Base-by-base conservation (phyloP, 2,888 invertebrate species). In the Podotricha telesiphe region DNA sequence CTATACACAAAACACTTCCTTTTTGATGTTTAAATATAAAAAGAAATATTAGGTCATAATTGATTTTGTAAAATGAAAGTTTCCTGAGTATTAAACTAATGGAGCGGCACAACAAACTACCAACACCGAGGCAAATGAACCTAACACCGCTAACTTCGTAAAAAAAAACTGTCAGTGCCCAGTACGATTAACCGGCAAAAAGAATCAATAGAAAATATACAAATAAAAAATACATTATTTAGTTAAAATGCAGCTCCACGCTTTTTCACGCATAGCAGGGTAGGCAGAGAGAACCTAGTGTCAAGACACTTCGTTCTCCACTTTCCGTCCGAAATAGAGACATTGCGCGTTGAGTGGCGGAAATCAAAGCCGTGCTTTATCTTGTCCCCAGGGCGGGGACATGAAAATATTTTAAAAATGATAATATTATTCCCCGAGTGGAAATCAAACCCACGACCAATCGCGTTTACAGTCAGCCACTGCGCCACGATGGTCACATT, bases 91-190 rank as follows among this genome's bases (percentile, higher is more conserved):
- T 69, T 70, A 68, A 68, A 73, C 73, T 75, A 74, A 77, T 77
- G 75, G 58, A 67, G 69, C 72, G 76, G 77, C 79, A 83, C 82
- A 80, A 79, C 79, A 75, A 75, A 67, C 82, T 82, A 69, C 53
- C 74, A 66, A 71, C 53, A 68, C 65, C 72, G 81, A 78, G 86
- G 89, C 85, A 84, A 89, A 86, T 76, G 88, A 87, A 88, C 89
- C 86, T 77, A 69, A 76, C 79, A 83, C 89, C 86, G 90, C 86
- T 89, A 89, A 76, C 74, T 81, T 73, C 74, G 80, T 81, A 86
- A 85, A 83, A 86, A 85, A 83, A 86, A 85, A 77, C 69, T 82
- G 81, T 86, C 86, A 86, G 84, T 86, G 80, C 80, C 79, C 79
- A n/a, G n/a, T n/a, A n/a, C 84, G 83, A 86, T 88, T 87, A 85